Evolutionary conservation across 2,888 invertebrate species (phyloP), one percentile per base, ranked within the genome.

Genomic region (Atethmia centrago): DNA sequence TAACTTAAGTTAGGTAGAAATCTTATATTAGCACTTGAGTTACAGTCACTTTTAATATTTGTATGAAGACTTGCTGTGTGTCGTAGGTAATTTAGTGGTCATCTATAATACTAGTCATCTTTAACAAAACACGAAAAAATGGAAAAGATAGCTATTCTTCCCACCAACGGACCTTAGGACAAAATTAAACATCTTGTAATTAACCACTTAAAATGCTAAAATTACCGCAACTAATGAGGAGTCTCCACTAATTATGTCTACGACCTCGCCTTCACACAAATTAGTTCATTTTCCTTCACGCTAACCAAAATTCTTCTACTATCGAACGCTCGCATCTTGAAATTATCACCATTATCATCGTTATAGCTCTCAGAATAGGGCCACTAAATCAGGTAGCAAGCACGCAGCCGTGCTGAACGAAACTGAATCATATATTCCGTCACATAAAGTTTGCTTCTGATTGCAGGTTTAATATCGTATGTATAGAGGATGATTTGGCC

Each of bases 401-500:
- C 62, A 72, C 56, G 31, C 14, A 3, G 28, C 25, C 0, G 40
- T 65, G 68, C 72, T 77, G 76, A 79, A 83, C 81, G 66, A 88
- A 88, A 88, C 77, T 77, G 72, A 83, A 71, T 88, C 89, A 81
- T 90, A 88, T 51, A 21, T 0, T 14, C 42, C 70, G 83, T 45
- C 66, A n/a, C 55, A 85, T 90, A 92, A 87, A 85, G 89, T 74
- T 74, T 80, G 85, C 71, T 88, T 89, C 90, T 73, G 85, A 84
- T 83, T 83, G 85, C 62, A 56, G 42, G 56, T 79, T 82, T 71
- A 76, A 84, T 78, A 85, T 82, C 86, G 83, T 83, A 82, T 79
- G 80, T 86, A 86, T 81, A 84, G 88, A 88, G 90, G 88, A 89
- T 88, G 88, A 89, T 90, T 90, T 87, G 88, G 87, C 88, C 88